These are phyloP conservation scores for Tetragonula carbonaria DNA, from an alignment of 2,888 invertebrate genomes.

Conservation along the genomic window DNA sequence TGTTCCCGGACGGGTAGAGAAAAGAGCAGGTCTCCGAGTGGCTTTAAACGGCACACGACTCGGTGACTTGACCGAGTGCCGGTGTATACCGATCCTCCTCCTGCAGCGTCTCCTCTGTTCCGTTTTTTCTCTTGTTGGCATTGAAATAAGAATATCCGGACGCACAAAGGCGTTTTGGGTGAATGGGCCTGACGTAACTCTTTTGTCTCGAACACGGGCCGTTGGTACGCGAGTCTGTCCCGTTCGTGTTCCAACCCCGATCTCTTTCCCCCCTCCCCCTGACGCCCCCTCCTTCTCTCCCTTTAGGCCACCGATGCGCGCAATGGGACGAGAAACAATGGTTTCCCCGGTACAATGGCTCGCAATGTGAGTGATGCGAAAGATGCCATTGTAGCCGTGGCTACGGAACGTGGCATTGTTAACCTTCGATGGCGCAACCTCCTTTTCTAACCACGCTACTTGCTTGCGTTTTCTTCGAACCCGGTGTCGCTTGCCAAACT, in stretches of 20 bases:
- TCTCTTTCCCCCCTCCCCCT: conserved; percentile 41
- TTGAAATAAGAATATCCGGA: conserved; percentile 69
- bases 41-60: conserved; percentile 61
- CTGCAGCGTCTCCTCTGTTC: conserved; percentile 29
- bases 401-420: conserved; percentile 74
- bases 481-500: conserved; percentile 25
- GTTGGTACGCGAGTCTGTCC: conserved; percentile 56
- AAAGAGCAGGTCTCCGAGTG: conserved; percentile 43
- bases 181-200: conserved; percentile 75
- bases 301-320: conserved; percentile 67
- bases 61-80: conserved; percentile 66
- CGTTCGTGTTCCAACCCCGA: conserved; percentile 47
- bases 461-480: conserved; percentile 51
- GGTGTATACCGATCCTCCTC: conserved; percentile 39
- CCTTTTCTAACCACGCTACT: conserved; percentile 53
- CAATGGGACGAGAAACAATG: conserved; percentile 79
- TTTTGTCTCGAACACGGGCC: conserved; percentile 71
- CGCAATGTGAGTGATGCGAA: conserved; percentile 77
- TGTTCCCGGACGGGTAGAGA: neutral
- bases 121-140: conserved; percentile 46
- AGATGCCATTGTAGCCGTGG: conserved; percentile 75
- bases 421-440: conserved; percentile 75
- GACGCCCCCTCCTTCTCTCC: conserved; percentile 4
- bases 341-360: conserved; percentile 74
- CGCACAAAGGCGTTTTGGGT: conserved; percentile 68